These are phyloP conservation scores for Mola mola DNA, from an alignment of 2,113 vertebrate genomes.

Conservation along the genomic window DNA sequence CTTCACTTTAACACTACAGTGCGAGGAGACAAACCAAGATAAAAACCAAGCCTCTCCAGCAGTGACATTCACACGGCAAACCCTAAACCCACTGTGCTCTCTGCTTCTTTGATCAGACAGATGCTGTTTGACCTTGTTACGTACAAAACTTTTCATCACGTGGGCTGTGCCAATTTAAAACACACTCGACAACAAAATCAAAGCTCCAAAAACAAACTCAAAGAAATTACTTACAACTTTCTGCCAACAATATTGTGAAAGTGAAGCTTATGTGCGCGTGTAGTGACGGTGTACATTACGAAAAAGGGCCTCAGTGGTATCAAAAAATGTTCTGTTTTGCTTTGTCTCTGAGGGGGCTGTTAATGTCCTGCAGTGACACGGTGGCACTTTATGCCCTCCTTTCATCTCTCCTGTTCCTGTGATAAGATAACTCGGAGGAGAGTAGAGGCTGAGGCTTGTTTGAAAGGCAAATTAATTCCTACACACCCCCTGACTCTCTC, in stretches of 20 bases:
- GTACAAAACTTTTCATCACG: too few relatives aligned
- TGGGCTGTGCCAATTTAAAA: too few relatives aligned
- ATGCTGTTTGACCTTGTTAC: conserved; percentile 26
- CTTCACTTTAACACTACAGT: conserved; percentile 80
- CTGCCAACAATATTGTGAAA: too few relatives aligned
- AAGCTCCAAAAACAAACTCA: too few relatives aligned
- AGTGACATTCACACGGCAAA: conserved; percentile 30
- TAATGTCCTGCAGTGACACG: conserved; percentile 67
- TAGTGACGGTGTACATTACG: too few relatives aligned
- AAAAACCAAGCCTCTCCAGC: conserved; percentile 59
- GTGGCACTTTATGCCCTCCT: conserved; percentile 74
- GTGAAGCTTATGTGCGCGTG: too few relatives aligned
- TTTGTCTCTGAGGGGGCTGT: conserved; percentile 70
- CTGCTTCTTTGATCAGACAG: background rate
- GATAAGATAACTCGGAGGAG: conserved; percentile 75
- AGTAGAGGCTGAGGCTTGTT: conserved; percentile 67
- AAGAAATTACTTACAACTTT: background rate
- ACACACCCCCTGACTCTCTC: conserved; percentile 46
- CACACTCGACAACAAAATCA: too few relatives aligned
- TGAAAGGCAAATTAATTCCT: conserved; percentile 82
- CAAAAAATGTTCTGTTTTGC: conserved; percentile 59
- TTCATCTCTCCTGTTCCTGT: conserved; percentile 74
- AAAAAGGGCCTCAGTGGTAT: conserved; percentile 50
- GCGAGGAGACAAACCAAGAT: conserved; percentile 77
- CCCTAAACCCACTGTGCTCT: conserved; percentile 13